These are phyloP conservation scores for Microtus richardsoni DNA, from an alignment of 2,113 vertebrate genomes.

Conservation along the genomic window DNA sequence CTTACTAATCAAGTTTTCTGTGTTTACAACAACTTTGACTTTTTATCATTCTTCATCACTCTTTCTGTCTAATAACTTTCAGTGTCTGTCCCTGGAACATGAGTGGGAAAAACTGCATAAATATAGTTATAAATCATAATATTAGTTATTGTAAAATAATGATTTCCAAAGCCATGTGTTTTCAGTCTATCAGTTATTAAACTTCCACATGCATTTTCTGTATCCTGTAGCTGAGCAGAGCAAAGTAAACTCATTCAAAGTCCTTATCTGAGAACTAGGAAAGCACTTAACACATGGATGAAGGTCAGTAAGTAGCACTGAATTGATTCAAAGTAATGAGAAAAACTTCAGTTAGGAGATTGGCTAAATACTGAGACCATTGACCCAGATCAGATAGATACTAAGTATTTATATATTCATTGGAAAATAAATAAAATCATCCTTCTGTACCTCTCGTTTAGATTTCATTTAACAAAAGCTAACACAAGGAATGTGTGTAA, in stretches of 20 bases:
- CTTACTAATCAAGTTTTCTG: neutral
- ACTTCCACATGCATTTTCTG: neutral
- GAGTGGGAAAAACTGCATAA: neutral
- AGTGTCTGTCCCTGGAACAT: neutral
- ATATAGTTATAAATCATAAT: slow-evolving; percentile 24
- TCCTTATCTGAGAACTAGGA: slow-evolving; percentile 6
- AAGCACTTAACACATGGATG: neutral
- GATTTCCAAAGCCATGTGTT: neutral
- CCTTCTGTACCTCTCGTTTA: neutral
- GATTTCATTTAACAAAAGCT: neutral
- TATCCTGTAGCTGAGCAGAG: neutral
- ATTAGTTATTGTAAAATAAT: neutral
- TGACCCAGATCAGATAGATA: neutral
- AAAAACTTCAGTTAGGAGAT: neutral
- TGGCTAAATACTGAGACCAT: neutral
- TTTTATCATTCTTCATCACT: neutral
- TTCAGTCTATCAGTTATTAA: neutral
- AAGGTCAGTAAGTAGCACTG: neutral
- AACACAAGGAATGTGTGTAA: neutral
- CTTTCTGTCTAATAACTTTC: neutral
- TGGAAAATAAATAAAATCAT: neutral
- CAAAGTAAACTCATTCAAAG: neutral
- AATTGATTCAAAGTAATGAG: slow-evolving; percentile 36
- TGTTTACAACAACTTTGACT: neutral
- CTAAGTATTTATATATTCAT: neutral